These are phyloP conservation scores for Neoseiulus cucumeris DNA, from an alignment of 1,140 invertebrate genomes.

Conservation along the genomic window DNA sequence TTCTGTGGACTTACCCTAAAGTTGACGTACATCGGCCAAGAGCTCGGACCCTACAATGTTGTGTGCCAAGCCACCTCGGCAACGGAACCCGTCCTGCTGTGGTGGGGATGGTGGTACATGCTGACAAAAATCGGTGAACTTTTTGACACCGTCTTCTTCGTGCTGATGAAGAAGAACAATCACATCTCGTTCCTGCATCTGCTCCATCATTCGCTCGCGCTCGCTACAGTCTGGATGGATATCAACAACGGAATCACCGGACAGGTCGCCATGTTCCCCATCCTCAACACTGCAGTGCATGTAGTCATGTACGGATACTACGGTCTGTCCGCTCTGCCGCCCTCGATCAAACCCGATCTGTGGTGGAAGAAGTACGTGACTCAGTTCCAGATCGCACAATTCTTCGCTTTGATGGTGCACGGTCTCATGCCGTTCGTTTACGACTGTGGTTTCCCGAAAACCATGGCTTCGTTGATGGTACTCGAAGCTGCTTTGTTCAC, in stretches of 20 bases:
- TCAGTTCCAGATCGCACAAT: conserved; percentile 30
- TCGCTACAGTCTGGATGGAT: conserved; percentile 28
- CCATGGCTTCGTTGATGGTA: conserved; percentile 7
- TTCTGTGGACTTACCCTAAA: background rate
- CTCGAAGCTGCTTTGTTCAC: background rate
- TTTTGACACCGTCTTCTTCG: conserved; percentile 76
- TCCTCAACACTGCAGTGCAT: conserved; percentile 27
- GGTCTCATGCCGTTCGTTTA: background rate
- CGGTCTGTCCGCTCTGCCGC: conserved; percentile 49
- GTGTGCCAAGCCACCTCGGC: conserved; percentile 6
- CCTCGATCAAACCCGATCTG: conserved; percentile 29
- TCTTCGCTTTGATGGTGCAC: conserved; percentile 11
- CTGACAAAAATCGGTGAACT: conserved; percentile 84
- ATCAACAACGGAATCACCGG: conserved; percentile 7
- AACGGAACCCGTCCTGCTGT: background rate
- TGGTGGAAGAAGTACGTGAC: conserved; percentile 37
- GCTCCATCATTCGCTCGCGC: conserved; percentile 82
- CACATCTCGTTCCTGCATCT: conserved; percentile 74
- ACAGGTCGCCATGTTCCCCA: conserved; percentile 13
- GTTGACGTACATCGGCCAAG: conserved; percentile 10
- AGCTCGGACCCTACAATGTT: conserved; percentile 9
- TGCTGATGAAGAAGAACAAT: conserved; percentile 62
- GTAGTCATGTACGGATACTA: conserved; percentile 73
- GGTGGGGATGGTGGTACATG: conserved; percentile 68
- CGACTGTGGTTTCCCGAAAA: conserved; percentile 8